phyloP scores from a whole-genome alignment of 2,797 vertebrate genomes.

The Clarias pachynema region DNA sequence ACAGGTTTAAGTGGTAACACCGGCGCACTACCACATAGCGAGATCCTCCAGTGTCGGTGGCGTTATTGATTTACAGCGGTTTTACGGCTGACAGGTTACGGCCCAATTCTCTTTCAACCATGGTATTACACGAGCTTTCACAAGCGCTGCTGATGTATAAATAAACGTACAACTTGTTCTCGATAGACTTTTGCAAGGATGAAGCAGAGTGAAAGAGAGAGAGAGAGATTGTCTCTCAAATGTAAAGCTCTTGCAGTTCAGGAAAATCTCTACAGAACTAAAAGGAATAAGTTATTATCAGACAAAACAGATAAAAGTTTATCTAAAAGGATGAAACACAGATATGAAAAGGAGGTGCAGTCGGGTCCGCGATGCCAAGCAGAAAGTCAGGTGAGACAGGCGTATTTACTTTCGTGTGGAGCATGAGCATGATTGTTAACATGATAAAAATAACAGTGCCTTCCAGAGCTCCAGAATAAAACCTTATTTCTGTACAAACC shows the following conservation, averaged over 20 bases:
- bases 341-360: no score
- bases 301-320: neutral
- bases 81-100: constrained; percentile 67
- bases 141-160: constrained; percentile 72
- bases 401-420: neutral
- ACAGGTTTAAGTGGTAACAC: neutral
- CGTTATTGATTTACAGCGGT: constrained; percentile 35
- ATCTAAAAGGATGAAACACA: neutral
- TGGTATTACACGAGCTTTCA: constrained; percentile 74
- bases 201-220: constrained; percentile 65
- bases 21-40: neutral
- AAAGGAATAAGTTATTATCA: neutral
- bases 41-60: constrained; percentile 25
- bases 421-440: neutral
- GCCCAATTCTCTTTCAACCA: constrained; percentile 68
- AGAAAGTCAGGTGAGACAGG: neutral
- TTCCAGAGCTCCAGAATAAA: neutral
- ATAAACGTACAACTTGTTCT: constrained; percentile 71
- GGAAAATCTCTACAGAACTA: constrained; percentile 67
- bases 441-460: neutral
- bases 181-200: constrained; percentile 68
- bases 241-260: constrained; percentile 74
- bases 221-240: constrained; percentile 73
- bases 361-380: neutral
- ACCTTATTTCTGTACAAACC: neutral